Percentiles rank a stretch among this genome's conserved stretches.
Evolutionary conservation across 53 echinoderm and acorn worm species (phyloP).

Genomic region (Luidia sarsii): DNA sequence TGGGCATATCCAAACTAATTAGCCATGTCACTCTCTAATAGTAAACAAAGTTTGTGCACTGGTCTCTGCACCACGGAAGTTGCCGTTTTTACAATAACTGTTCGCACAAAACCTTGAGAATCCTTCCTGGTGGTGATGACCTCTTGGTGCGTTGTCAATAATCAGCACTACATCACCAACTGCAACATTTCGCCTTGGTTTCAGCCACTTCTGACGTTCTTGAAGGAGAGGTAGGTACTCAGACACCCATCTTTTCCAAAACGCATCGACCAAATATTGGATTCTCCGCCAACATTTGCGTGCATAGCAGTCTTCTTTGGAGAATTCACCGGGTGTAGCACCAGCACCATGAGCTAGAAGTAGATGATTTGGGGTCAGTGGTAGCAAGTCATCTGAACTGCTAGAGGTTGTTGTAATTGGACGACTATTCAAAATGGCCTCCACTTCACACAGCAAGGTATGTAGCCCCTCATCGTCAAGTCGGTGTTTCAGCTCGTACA

Average conservation of each 20-base stretch:
- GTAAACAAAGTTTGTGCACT: conserved; percentile 36
- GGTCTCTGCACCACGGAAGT: conserved; percentile 23
- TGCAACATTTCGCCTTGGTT: conserved; percentile 40
- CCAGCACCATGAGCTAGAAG: conserved; percentile 31
- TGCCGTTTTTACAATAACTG: conserved; percentile 21
- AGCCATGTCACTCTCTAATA: conserved; percentile 14
- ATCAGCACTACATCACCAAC: conserved; percentile 55
- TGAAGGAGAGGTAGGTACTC: conserved; percentile 61
- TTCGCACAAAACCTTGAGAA: conserved; percentile 8
- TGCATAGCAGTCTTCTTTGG: conserved; percentile 49
- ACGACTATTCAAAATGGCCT: conserved; percentile 57
- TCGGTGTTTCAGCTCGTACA: conserved; percentile 28
- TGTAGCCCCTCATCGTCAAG: conserved; percentile 39
- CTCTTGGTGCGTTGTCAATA: conserved; percentile 38
- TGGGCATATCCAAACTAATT: too few relatives aligned
- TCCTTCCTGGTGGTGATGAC: conserved; percentile 5
- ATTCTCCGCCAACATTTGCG: conserved; percentile 59
- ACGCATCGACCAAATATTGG: conserved; percentile 57
- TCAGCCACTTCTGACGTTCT: conserved; percentile 50
- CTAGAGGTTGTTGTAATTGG: conserved; percentile 60
- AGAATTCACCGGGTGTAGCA: conserved; percentile 30
- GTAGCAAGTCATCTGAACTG: conserved; percentile 17
- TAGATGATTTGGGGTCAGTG: conserved; percentile 27
- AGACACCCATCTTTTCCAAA: conserved; percentile 61
- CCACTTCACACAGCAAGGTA: conserved; percentile 50